Percentiles rank a stretch among this genome's conserved stretches.
These are phyloP conservation scores for Balaeniceps rex DNA, from an alignment of 2,113 vertebrate species.

Conservation along the genomic window DNA sequence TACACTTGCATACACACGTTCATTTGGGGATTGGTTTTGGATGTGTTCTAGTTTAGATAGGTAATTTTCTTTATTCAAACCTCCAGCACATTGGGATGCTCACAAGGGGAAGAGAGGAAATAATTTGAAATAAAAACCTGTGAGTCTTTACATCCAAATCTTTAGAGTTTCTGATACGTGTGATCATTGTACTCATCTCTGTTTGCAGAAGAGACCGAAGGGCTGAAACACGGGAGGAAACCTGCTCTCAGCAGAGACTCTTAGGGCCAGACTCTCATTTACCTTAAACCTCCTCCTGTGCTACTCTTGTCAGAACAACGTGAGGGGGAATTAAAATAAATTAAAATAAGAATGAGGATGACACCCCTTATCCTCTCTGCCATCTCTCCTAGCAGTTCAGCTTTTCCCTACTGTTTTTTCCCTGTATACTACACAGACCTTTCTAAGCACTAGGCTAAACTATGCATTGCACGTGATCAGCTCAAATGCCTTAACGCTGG, in stretches of 20 bases:
- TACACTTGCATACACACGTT: neutral
- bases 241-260: neutral
- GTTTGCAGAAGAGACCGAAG: neutral
- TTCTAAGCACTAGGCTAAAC: neutral
- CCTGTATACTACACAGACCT: neutral
- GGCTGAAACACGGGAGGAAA: neutral
- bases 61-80: neutral
- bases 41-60: neutral
- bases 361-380: neutral
- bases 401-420: neutral
- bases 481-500: neutral
- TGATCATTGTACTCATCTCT: neutral
- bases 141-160: neutral
- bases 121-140: neutral
- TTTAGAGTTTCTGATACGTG: neutral
- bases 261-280: neutral
- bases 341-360: neutral
- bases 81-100: neutral
- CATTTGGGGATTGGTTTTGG: neutral
- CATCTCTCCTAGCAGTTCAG: neutral
- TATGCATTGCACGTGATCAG: accelerated
- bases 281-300: neutral
- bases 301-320: neutral
- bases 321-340: neutral
- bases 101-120: neutral